A percentile compares a stretch with the other conserved stretches of the same genome.
Evolutionary conservation across 2,888 invertebrate species (phyloP).

Genomic region (Dryomyza anilis): DNA sequence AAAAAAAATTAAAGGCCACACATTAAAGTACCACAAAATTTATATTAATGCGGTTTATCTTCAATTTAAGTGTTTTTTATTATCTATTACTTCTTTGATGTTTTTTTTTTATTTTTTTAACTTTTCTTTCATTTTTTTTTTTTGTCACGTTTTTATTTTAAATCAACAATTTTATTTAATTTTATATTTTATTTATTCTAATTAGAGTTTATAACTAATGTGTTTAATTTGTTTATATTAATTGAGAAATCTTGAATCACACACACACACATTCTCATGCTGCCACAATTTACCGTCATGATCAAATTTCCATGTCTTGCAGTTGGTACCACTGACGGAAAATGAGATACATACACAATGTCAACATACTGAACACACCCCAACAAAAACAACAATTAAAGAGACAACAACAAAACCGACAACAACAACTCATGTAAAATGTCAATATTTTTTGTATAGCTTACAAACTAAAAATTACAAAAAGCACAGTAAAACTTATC

Average conservation of each 20-base stretch:
- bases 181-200: not conserved
- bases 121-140: not conserved
- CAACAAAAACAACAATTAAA: not conserved
- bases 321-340: conserved; percentile 21
- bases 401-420: not conserved
- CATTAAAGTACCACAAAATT: too few relatives aligned
- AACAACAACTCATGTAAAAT: too few relatives aligned
- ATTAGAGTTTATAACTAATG: not conserved
- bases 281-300: conserved; percentile 14
- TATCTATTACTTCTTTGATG: not conserved
- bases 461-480: too few relatives aligned
- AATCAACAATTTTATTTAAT: not conserved
- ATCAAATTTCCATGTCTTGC: conserved; percentile 2
- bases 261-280: not conserved
- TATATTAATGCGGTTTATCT: too few relatives aligned
- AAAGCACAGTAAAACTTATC: too few relatives aligned
- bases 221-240: not conserved
- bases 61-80: not conserved
- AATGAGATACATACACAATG: conserved; percentile 33
- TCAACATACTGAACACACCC: conserved; percentile 13
- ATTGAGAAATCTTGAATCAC: too few relatives aligned
- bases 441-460: too few relatives aligned
- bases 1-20: too few relatives aligned
- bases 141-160: not conserved
- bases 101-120: not conserved